Evolutionary conservation across 2,888 invertebrate genomes (phyloP).

Genomic region (Drosophila meridiana): DNA sequence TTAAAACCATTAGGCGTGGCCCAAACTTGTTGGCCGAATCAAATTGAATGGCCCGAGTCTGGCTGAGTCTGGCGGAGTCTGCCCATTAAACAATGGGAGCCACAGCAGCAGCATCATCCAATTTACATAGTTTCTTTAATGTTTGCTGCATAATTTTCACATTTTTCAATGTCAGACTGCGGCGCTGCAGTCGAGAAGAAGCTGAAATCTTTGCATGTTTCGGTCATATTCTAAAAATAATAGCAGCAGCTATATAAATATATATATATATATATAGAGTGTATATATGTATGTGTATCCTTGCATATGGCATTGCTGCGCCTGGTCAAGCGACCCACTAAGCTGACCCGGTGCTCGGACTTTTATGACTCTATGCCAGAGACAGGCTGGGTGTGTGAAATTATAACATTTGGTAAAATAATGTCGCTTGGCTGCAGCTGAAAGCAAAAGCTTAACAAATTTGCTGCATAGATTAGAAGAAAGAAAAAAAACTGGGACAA

Average conservation of each 20-base stretch:
- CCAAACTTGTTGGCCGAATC: constrained; percentile 57
- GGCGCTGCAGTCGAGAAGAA: constrained; percentile 56
- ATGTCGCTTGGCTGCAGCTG: constrained; percentile 70
- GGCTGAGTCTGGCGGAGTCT: background rate
- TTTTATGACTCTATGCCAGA: constrained; percentile 70
- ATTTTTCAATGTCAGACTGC: constrained; percentile 84
- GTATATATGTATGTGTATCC: background rate
- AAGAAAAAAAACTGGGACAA: constrained; percentile 20
- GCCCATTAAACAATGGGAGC: constrained; percentile 15
- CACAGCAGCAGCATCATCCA: constrained; percentile 62
- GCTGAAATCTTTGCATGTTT: constrained; percentile 79
- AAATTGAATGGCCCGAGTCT: constrained; percentile 50
- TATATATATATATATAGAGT: background rate
- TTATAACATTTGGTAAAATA: constrained; percentile 73
- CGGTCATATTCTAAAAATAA: constrained; percentile 82
- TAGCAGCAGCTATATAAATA: constrained; percentile 46
- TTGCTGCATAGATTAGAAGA: constrained; percentile 63
- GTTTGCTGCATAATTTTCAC: constrained; percentile 84
- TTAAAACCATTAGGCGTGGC: constrained; percentile 76
- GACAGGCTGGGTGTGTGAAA: constrained; percentile 57
- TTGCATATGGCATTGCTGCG: constrained; percentile 20
- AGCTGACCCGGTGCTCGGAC: constrained; percentile 66
- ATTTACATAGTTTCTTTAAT: constrained; percentile 79
- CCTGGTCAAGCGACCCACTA: constrained; percentile 74
- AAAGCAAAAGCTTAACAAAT: constrained; percentile 76